phyloP scores from a whole-genome alignment of 1,140 invertebrate species.

The Achroia grisella region DNA sequence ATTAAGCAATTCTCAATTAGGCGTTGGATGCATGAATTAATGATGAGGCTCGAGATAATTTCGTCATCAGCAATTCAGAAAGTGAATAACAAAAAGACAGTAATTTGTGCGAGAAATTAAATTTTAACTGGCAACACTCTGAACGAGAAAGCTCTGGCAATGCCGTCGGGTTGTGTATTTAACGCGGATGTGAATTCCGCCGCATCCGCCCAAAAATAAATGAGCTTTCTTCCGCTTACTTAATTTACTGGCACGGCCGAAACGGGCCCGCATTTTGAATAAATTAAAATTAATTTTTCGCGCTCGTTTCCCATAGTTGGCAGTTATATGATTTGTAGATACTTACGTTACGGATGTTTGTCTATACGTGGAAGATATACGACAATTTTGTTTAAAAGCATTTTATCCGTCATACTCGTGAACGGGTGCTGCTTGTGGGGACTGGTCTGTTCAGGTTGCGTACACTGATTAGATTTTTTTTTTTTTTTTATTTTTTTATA shows the following conservation, averaged over 20 bases:
- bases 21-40: conserved; percentile 22
- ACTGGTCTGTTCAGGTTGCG: too few species aligned
- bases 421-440: too few species aligned
- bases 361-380: too few species aligned
- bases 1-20: conserved; percentile 24
- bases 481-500: too few species aligned
- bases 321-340: not conserved
- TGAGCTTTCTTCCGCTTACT: conserved; percentile 71
- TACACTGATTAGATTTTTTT: too few species aligned
- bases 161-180: conserved; percentile 61
- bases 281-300: conserved; percentile 68
- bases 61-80: conserved; percentile 55
- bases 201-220: conserved; percentile 69
- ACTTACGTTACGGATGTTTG: too few species aligned
- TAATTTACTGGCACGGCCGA: conserved; percentile 60
- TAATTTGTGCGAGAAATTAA: conserved; percentile 61
- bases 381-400: too few species aligned
- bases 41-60: conserved; percentile 23
- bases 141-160: conserved; percentile 39
- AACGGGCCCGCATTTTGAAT: conserved; percentile 23
- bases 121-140: conserved; percentile 65
- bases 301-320: conserved; percentile 18
- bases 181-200: conserved; percentile 69
- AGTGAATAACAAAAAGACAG: conserved; percentile 61
- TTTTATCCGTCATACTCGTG: too few species aligned